These are phyloP conservation scores for Uropetala carovei DNA, from an alignment of 2,888 invertebrate genomes.

Conservation along the genomic window DNA sequence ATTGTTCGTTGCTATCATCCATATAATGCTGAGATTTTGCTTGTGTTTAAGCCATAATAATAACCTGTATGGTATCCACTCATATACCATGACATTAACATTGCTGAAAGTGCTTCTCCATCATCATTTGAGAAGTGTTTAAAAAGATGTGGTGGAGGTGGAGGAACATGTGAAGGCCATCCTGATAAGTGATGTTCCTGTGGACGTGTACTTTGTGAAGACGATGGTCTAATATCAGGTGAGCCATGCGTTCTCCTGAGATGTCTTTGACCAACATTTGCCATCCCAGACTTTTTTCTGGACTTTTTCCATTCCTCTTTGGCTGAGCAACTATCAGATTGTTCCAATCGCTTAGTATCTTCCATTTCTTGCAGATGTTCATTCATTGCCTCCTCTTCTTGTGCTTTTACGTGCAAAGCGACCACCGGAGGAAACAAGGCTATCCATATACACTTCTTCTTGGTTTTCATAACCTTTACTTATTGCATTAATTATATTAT, in stretches of 20 bases:
- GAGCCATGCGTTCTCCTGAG: not conserved
- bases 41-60: too few species aligned
- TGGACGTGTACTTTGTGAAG: not conserved
- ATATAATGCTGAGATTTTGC: too few species aligned
- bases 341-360: slow-evolving; percentile 9
- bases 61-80: slow-evolving; percentile 94
- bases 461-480: too few species aligned
- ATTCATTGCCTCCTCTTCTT: too few species aligned
- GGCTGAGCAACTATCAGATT: not conserved
- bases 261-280: not conserved
- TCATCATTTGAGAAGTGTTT: slow-evolving; percentile 76
- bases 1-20: too few species aligned
- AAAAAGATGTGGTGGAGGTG: slow-evolving; percentile 39
- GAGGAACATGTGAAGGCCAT: slow-evolving; percentile 39
- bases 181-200: not conserved
- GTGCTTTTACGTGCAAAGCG: too few species aligned
- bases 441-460: too few species aligned
- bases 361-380: too few species aligned
- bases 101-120: slow-evolving; percentile 85
- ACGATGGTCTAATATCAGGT: not conserved
- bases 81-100: slow-evolving; percentile 96
- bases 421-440: too few species aligned
- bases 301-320: not conserved
- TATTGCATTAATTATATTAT: too few species aligned
- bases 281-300: not conserved